Evolutionary conservation across 2,797 vertebrate genomes (phyloP).

Genomic region (Zalophus californianus): DNA sequence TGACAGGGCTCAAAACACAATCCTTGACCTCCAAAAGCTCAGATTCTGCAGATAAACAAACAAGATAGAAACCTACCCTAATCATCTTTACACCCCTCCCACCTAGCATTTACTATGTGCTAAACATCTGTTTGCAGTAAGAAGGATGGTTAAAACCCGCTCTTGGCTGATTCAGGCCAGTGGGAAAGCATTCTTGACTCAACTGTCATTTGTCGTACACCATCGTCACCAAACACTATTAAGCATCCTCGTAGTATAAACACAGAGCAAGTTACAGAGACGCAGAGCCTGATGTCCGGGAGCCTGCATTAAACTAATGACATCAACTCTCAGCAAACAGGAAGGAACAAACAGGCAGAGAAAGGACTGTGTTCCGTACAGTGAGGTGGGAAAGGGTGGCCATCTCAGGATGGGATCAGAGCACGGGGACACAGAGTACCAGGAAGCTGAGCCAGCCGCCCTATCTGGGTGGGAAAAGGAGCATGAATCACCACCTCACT

Average conservation of each 20-base stretch:
- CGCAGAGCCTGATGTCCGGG: background rate
- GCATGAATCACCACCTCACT: background rate
- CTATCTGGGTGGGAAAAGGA: background rate
- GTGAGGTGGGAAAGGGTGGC: background rate
- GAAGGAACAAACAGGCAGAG: conserved; percentile 56
- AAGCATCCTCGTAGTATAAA: background rate
- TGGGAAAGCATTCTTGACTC: background rate
- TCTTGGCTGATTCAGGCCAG: background rate
- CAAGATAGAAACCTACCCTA: background rate
- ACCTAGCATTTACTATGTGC: background rate
- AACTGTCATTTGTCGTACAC: background rate
- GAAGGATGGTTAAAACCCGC: background rate
- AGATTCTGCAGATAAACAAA: background rate
- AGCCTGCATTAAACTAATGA: background rate
- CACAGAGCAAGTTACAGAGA: background rate
- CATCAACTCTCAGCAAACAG: conserved; percentile 39
- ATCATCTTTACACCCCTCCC: background rate
- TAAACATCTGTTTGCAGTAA: background rate
- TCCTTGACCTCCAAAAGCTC: background rate
- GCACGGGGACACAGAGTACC: background rate
- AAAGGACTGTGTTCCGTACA: accelerated
- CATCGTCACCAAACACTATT: background rate
- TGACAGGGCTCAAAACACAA: background rate
- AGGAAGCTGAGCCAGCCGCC: background rate
- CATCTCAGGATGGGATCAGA: background rate